Evolutionary conservation across 2,113 vertebrate species (phyloP), one percentile per base, ranked within the genome.

Genomic region (Colaptes auratus): DNA sequence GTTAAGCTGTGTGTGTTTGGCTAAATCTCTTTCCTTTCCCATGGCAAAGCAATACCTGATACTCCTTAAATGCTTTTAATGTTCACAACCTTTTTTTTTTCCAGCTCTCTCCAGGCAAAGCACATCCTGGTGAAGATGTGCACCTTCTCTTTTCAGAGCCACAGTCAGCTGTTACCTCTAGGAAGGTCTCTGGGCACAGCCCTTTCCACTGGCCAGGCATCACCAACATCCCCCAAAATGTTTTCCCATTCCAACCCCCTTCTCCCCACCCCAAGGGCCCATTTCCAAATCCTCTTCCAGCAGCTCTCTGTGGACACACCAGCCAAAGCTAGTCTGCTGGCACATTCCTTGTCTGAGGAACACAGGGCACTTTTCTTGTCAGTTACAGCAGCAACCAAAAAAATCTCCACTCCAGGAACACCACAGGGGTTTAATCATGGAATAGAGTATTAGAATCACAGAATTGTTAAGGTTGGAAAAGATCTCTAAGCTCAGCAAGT

Each of bases 11-110:
- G 70, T 33, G 48, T 63, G 8, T 77, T 35, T 86, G 33, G 28
- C 63, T 71, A 10, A 56, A 36, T 7, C 74, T 58, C 82, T n/a
- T 58, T 5, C 74, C 35, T 91, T 39, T 86, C 72, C 82, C 60
- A 3, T 0, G 3, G 85, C n/a, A 56, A 73, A 50, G 50, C 39
- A 30, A 7, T 0, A 46, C 27, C 10, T 0, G 5, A 25, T 81
- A 17, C 79, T 89, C 65, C 74, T 79, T 35, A 72, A 93, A 78
- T 69, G 84, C 94, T 87, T 82, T 85, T 92, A 85, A 94, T 82
- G 39, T 72, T 96, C 91, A 79, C 93, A 15, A 33, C 42, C 42
- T 46, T 88, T 92, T 82, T 88, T 83, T 76, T 46, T 92, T 82
- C 67, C 83, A 92, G 71, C 86, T 85, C 50, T 55, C 44, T 77